phyloP scores from a whole-genome alignment of 2,113 vertebrate species.

The Polyodon spathula region DNA sequence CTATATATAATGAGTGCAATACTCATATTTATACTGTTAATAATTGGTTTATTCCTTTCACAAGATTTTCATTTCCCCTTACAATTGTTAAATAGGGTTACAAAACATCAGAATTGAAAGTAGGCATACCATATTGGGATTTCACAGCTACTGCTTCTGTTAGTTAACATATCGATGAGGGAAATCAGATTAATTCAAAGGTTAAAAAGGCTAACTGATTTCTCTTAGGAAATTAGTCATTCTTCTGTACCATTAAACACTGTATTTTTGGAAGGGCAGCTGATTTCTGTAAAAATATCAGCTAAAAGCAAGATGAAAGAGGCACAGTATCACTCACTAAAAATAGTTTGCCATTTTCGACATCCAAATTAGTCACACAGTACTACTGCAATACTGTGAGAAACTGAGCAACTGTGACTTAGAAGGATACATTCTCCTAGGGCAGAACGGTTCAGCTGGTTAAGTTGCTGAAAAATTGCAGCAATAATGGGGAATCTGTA shows the following conservation, averaged over 20 bases:
- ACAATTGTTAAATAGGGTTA: no score
- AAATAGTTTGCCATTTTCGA: background rate
- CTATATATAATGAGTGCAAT: no score
- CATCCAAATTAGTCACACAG: background rate
- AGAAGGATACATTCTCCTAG: no score
- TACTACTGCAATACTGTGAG: no score
- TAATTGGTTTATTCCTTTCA: no score
- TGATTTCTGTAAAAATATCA: constrained; percentile 1
- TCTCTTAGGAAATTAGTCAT: constrained; percentile 22
- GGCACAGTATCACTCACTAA: background rate
- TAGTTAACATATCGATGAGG: background rate
- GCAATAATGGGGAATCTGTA: no score
- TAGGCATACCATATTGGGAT: background rate
- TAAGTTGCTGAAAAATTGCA: no score
- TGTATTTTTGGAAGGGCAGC: constrained; percentile 14
- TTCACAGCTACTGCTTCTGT: background rate
- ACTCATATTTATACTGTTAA: no score
- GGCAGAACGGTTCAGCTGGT: no score
- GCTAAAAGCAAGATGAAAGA: background rate
- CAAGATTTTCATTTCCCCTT: no score
- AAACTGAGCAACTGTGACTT: no score
- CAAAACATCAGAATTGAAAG: no score
- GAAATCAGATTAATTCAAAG: constrained; percentile 6
- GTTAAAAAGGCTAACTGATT: constrained; percentile 2
- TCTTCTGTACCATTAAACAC: constrained; percentile 14